These are phyloP conservation scores for Choloepus didactylus DNA, from an alignment of 2,797 vertebrate genomes.

Conservation along the genomic window DNA sequence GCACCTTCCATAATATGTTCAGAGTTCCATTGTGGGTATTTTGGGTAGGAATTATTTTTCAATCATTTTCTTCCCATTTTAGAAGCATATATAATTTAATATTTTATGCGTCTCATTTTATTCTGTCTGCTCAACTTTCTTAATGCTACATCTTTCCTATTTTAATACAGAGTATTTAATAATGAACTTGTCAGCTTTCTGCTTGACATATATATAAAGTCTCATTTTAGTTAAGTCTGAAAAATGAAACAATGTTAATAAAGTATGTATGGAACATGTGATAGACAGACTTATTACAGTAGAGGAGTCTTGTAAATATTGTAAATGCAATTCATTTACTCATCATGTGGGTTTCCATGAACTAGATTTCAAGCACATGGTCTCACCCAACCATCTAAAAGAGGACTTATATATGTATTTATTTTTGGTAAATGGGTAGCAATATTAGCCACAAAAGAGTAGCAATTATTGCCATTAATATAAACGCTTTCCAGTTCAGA, in stretches of 20 bases:
- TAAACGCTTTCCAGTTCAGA: neutral
- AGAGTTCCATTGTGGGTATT: neutral
- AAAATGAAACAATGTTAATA: slow-evolving; percentile 10
- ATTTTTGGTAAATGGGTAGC: no score
- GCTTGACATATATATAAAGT: neutral
- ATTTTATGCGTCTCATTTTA: slow-evolving; percentile 61
- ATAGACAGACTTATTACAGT: neutral
- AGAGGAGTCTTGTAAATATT: neutral
- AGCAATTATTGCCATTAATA: neutral
- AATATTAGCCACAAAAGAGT: no score
- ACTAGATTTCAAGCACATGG: neutral
- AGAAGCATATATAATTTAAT: slow-evolving; percentile 43
- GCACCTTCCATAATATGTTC: neutral
- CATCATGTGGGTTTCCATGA: neutral
- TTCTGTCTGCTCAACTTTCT: slow-evolving; percentile 43
- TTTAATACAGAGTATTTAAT: slow-evolving; percentile 57
- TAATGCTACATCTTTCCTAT: slow-evolving; percentile 57
- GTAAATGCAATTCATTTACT: neutral
- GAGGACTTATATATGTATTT: no score
- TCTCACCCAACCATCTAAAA: no score
- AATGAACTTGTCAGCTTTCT: slow-evolving; percentile 3
- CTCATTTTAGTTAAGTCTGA: slow-evolving; percentile 13
- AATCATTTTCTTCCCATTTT: slow-evolving; percentile 60
- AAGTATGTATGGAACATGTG: neutral
- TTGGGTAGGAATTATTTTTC: slow-evolving; percentile 49